Evolutionary conservation across 2,113 vertebrate genomes (phyloP), one percentile per base, ranked within the genome.

Genomic region (Stegastes partitus): DNA sequence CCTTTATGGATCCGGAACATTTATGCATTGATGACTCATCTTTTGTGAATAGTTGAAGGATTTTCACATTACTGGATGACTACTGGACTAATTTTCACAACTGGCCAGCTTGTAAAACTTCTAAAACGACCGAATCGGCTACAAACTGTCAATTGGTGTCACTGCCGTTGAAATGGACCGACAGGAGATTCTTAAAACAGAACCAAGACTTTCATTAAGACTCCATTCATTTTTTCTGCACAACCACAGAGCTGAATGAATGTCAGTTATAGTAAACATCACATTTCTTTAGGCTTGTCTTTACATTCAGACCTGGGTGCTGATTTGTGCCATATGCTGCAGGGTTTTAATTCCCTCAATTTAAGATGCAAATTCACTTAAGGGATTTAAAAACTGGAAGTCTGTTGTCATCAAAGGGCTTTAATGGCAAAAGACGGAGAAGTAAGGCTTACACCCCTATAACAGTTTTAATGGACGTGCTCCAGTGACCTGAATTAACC

Each of bases 151-250:
- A 47, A 58, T 78, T 64, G 25, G 47, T 37, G 45, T 8, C n/a
- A 49, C 45, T 39, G n/a, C 5, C 12, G 25, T 68, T 54, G 47
- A 51, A 4, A 5, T 28, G 57, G 62, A 54, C 37, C 7, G 21
- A 68, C 4, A 0, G 28, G 56, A 66, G 93, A 93, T 95, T 94
- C 94, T 81, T 95, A 95, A 82, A 95, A 95, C 94, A 94, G 94
- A 95, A 95, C 92, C 94, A 2, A 84, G 56, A 68, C 69, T 22
- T 42, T 31, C 59, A 34, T 62, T 19, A 21, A 16, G 53, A 72
- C 49, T 84, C 62, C 65, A 70, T 59, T 65, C 44, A 15, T 18
- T 28, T 66, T n/a, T 58, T 49, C 67, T 67, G 63, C 59, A 14
- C 28, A 72, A 15, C 42, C n/a, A 62, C 78, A 82, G 68, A 83